These are phyloP conservation scores for Calyptommatus sinebrachiatus DNA, from an alignment of 2,113 vertebrate genomes.

Conservation along the genomic window DNA sequence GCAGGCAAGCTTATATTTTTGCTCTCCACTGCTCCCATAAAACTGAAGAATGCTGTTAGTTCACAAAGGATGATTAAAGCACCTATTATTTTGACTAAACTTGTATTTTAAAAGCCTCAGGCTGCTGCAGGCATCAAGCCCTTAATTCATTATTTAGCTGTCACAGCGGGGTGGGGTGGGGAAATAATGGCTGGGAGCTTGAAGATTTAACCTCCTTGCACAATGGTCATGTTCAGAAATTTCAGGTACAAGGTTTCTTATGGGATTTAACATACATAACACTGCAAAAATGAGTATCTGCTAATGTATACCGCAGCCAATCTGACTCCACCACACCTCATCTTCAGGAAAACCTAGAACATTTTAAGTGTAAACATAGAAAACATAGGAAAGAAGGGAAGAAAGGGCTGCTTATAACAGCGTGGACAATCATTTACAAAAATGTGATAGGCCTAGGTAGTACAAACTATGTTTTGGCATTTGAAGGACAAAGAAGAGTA, in stretches of 20 bases:
- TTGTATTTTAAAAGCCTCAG: neutral
- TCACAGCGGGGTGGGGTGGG: neutral
- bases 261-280: neutral
- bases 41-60: neutral
- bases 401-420: neutral
- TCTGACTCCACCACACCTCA: neutral
- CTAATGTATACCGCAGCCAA: neutral
- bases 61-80: slow-evolving; percentile 7
- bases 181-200: neutral
- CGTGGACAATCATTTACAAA: neutral
- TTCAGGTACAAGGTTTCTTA: slow-evolving; percentile 3
- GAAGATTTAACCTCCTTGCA: slow-evolving; percentile 2
- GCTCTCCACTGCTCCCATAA: neutral
- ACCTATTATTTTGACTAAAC: slow-evolving; percentile 19
- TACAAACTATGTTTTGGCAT: slow-evolving; percentile 42
- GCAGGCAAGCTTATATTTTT: neutral
- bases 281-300: neutral
- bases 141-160: slow-evolving; percentile 23
- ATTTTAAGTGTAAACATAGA: neutral
- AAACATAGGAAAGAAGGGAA: neutral
- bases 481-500: slow-evolving; percentile 64
- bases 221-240: slow-evolving; percentile 13
- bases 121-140: neutral
- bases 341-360: neutral
- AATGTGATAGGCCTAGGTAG: neutral